Evolutionary conservation across 2,113 vertebrate genomes (phyloP), one percentile per base, ranked within the genome.

Genomic region (Cisticola juncidis): DNA sequence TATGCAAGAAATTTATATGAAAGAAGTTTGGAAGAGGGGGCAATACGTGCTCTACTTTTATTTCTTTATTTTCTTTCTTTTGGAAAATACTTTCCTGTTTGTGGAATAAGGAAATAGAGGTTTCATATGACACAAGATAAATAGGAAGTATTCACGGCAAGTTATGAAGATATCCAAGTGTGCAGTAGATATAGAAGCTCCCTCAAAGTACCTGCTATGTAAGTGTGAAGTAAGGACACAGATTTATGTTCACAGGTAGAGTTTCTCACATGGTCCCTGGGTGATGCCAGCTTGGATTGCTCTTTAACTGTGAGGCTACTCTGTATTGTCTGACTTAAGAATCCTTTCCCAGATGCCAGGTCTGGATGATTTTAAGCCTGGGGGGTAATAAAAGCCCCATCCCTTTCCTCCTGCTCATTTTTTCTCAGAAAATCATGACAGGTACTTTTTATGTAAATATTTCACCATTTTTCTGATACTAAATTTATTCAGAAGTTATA

Each of bases 271-370:
- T 8, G 5, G 12, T 65, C 29, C 6, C 5, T 35, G 28, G 4
- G 12, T 38, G 38, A 51, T 19, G 19, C 3, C 58, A 73, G 2
- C 11, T 25, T 50, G 28, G 24, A 38, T 19, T 57, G 31, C 21
- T 29, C 33, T 28, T 7, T 24, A 66, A 51, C 29, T 61, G 9
- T 48, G 40, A 44, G 40, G 22, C 3, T 44, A 12, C 24, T 45
- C 28, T 0, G 0, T 58, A 56, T 20, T 26, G 12, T 16, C 11
- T n/a, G 7, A 71, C 19, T 14, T 56, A 28, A 8, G 31, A 61
- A 8, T 33, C 8, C n/a, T 29, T 60, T 72, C 23, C 11, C 6
- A 83, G 69, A 53, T 25, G 7, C 5, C 42, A 61, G 20, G 6
- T 56, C 51, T 90, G 36, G 16, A 36, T 9, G 7, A 81, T 47